These are phyloP conservation scores for Myripristis murdjan DNA, from an alignment of 2,797 vertebrate species.

Conservation along the genomic window DNA sequence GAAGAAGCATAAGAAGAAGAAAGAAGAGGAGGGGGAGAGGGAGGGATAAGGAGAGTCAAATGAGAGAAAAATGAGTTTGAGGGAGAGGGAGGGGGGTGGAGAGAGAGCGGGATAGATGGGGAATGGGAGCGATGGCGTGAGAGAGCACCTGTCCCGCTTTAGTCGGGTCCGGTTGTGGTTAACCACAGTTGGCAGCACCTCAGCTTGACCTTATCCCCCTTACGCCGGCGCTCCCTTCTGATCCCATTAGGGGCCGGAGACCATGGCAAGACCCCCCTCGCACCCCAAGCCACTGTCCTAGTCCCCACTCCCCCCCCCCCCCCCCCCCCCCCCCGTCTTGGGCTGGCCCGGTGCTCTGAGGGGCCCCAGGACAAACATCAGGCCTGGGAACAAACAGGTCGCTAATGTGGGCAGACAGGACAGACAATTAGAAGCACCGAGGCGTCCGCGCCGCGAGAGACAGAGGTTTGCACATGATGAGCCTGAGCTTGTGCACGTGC, in stretches of 20 bases:
- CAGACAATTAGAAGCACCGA: slow-evolving; percentile 71
- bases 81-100: slow-evolving; percentile 41
- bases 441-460: slow-evolving; percentile 18
- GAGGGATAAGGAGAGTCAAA: slow-evolving; percentile 39
- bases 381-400: slow-evolving; percentile 67
- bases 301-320: slow-evolving; percentile 20
- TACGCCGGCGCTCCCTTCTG: slow-evolving; percentile 70
- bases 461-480: slow-evolving; percentile 17
- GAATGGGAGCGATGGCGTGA: slow-evolving; percentile 70
- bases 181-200: slow-evolving; percentile 85
- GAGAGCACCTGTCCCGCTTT: slow-evolving; percentile 81
- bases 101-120: slow-evolving; percentile 53
- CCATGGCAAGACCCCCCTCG: slow-evolving; percentile 65
- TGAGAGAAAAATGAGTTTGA: slow-evolving; percentile 42
- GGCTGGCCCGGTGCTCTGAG: slow-evolving; percentile 33
- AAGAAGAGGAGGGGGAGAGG: background rate
- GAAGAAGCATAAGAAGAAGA: background rate
- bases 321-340: slow-evolving; percentile 48
- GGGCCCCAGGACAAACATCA: slow-evolving; percentile 75
- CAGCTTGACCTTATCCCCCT: slow-evolving; percentile 78
- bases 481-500: slow-evolving; percentile 24
- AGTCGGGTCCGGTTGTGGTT: slow-evolving; percentile 63
- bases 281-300: slow-evolving; percentile 35
- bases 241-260: slow-evolving; percentile 81
- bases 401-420: slow-evolving; percentile 78